Evolutionary conservation across 2,113 vertebrate genomes (phyloP).

Genomic region (Himantopus leucocephalus): DNA sequence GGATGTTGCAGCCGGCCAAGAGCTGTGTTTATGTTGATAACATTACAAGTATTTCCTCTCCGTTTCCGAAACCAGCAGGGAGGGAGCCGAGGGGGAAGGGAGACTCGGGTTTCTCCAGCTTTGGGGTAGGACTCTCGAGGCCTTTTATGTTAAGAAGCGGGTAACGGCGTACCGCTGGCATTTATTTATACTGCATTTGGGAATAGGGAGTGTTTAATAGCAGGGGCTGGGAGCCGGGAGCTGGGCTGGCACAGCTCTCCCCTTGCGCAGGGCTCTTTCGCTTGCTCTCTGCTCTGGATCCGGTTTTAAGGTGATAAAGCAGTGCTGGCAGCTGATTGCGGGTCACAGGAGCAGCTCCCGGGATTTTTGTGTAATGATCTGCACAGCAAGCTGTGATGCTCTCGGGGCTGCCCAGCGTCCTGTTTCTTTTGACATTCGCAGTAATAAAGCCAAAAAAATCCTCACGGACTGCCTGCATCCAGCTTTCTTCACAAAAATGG

Average conservation of each 20-base stretch:
- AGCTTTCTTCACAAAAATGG: accelerated
- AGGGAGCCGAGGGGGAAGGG: constrained; percentile 44
- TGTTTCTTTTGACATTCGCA: neutral
- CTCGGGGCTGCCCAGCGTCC: neutral
- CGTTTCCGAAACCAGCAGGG: constrained; percentile 35
- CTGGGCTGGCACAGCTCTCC: neutral
- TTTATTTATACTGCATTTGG: neutral
- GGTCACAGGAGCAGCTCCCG: neutral
- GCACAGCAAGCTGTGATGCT: neutral
- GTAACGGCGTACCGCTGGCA: neutral
- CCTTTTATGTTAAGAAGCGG: neutral
- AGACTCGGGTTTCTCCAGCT: constrained; percentile 6
- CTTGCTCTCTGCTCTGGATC: neutral
- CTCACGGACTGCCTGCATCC: accelerated
- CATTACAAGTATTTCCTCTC: constrained; percentile 67
- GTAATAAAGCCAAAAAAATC: neutral
- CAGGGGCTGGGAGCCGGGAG: neutral
- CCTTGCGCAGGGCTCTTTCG: neutral
- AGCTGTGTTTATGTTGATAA: constrained; percentile 64
- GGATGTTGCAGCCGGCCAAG: constrained; percentile 60
- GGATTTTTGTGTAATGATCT: neutral
- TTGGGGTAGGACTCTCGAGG: neutral
- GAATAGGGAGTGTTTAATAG: neutral
- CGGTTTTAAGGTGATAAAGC: neutral
- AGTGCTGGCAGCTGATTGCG: neutral